Evolutionary conservation across 2,888 invertebrate genomes (phyloP), one percentile per base, ranked within the genome.

Genomic region (Meganola albula): DNA sequence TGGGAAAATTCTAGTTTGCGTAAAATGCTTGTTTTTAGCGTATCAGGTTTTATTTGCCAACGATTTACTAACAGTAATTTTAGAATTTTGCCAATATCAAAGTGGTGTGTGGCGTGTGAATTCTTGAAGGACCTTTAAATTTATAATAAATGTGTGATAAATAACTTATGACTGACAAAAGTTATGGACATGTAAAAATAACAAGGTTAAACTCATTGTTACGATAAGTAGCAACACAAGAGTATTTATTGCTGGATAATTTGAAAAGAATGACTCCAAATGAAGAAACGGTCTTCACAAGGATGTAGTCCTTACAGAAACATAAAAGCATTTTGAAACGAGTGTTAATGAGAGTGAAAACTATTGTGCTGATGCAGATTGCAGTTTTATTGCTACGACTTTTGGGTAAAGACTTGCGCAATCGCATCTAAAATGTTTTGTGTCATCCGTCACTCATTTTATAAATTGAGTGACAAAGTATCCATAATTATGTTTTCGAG

Each of bases 271-370:
- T 36, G 24, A 13, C 29, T 28, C 25, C 23, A 37, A 25, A 27
- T 32, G 34, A 34, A 50, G 37, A 42, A 39, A 39, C 52, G 26
- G 30, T 31, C 24, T 29, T 23, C 29, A 34, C 52, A 51, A 51
- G 52, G 43, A 42, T 46, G 30, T 34, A 24, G 26, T 37, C 13
- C 31, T 34, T 16, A 39, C 37, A 50, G 37, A 37, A 33, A 34
- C 23, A 40, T 34, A 9, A 32, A 37, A 34, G 25, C 12, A 23
- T 34, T 34, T 24, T 33, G 34, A 29, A 39, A 34, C 27, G 24
- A 31, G 21, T 8, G 24, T 6, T 47, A 47, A 51, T 51, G 52
- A 47, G 48, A 42, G 33, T 36, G 34, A 32, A 37, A 48, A 47
- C 32, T 33, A 35, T 50, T 50, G 41, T 50, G 26, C 32, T 27